These are phyloP conservation scores for Drosophila burlai DNA, from an alignment of 1,140 invertebrate genomes.

Conservation along the genomic window DNA sequence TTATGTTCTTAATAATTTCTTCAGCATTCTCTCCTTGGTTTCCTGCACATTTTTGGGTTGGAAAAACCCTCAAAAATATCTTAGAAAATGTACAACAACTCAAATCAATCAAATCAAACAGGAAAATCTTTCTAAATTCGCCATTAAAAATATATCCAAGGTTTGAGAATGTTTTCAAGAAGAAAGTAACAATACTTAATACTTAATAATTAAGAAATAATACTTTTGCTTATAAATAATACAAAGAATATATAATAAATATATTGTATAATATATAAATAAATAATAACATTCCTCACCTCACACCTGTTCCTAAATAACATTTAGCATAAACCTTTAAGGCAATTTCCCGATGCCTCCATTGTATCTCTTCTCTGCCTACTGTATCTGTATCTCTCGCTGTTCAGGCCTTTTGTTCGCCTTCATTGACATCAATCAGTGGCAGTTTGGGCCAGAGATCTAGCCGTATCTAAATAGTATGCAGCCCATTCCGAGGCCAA, in stretches of 20 bases:
- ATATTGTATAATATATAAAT: too few species aligned
- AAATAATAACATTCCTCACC: not conserved
- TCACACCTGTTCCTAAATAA: not conserved
- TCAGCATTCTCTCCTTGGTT: not conserved
- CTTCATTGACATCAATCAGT: slow-evolving; percentile 39
- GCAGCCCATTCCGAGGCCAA: slow-evolving; percentile 32
- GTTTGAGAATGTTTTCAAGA: too few species aligned
- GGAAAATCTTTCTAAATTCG: not conserved
- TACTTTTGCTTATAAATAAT: not conserved
- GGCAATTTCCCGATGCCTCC: too few species aligned
- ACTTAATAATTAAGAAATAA: not conserved
- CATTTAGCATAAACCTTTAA: not conserved
- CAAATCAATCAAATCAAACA: not conserved
- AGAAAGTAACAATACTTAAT: too few species aligned
- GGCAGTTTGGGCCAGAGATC: slow-evolving; percentile 35
- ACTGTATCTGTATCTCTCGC: slow-evolving; percentile 17
- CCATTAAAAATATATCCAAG: not conserved
- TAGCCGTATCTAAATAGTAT: slow-evolving; percentile 44
- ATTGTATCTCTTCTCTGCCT: slow-evolving; percentile 2
- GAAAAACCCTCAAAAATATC: not conserved
- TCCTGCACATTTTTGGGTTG: not conserved
- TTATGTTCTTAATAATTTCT: not conserved
- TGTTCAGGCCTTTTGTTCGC: slow-evolving; percentile 26
- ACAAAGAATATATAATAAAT: not conserved
- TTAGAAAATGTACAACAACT: not conserved